Percentiles rank a stretch among this genome's conserved stretches.
These are phyloP conservation scores for Mystacornis crossleyi DNA, from an alignment of 2,113 vertebrate genomes.

Conservation along the genomic window DNA sequence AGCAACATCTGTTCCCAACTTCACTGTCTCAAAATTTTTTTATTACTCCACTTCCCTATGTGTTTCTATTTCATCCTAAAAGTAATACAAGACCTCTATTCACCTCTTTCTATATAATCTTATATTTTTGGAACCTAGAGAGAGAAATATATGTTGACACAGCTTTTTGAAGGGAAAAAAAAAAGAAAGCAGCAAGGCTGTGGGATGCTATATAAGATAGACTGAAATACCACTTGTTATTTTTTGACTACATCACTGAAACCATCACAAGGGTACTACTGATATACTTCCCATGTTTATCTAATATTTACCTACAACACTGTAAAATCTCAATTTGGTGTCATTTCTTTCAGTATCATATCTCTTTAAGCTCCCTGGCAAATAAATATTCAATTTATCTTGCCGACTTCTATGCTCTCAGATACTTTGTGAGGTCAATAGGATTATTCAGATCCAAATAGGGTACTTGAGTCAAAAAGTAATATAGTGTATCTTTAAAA, in stretches of 20 bases:
- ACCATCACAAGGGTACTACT: background rate
- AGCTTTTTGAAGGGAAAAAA: background rate
- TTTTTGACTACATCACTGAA: background rate
- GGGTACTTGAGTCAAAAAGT: background rate
- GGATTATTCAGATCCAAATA: background rate
- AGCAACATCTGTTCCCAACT: background rate
- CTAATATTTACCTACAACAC: background rate
- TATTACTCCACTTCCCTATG: background rate
- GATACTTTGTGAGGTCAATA: background rate
- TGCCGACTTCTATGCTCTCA: background rate
- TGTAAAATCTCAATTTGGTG: background rate
- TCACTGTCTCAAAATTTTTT: background rate
- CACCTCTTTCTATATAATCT: background rate
- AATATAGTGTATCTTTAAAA: background rate
- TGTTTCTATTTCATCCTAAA: background rate
- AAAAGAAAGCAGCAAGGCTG: background rate
- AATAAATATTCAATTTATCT: background rate
- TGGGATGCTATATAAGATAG: background rate
- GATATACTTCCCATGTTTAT: fast-evolving
- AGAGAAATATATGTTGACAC: background rate
- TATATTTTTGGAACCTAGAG: background rate
- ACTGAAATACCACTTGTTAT: background rate
- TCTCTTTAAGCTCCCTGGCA: background rate
- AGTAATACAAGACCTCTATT: background rate
- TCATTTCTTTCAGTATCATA: background rate